Evolutionary conservation across 2,797 vertebrate species (phyloP).

Genomic region (Anniella stebbinsi): DNA sequence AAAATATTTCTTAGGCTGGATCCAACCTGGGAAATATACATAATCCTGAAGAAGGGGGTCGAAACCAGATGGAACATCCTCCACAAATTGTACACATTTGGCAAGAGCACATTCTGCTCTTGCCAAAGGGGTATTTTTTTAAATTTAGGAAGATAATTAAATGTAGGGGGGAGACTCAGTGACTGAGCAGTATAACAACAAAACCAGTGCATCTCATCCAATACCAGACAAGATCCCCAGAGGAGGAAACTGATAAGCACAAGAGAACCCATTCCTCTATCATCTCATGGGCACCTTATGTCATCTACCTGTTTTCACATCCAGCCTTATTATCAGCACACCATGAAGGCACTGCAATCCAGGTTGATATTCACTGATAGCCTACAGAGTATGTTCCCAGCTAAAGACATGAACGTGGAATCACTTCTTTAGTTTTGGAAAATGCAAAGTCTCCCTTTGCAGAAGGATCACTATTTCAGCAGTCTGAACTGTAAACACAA

Average conservation of each 20-base stretch:
- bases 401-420: not conserved
- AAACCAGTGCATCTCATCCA: not conserved
- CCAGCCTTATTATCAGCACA: not conserved
- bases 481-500: not conserved
- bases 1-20: no score
- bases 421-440: slow-evolving; percentile 10
- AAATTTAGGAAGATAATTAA: not conserved
- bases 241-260: not conserved
- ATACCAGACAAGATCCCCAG: not conserved
- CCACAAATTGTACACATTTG: no score
- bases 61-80: not conserved
- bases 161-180: not conserved
- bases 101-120: not conserved
- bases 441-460: not conserved
- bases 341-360: not conserved
- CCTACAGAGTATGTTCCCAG: not conserved
- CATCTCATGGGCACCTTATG: not conserved
- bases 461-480: not conserved
- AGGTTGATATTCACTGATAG: not conserved
- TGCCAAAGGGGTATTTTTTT: not conserved
- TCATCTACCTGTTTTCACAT: not conserved
- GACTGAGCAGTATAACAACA: no score
- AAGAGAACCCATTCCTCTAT: not conserved
- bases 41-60: not conserved
- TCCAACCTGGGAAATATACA: not conserved